These are phyloP conservation scores for Epistrophella euchroma DNA, from an alignment of 2,888 invertebrate genomes.

Conservation along the genomic window DNA sequence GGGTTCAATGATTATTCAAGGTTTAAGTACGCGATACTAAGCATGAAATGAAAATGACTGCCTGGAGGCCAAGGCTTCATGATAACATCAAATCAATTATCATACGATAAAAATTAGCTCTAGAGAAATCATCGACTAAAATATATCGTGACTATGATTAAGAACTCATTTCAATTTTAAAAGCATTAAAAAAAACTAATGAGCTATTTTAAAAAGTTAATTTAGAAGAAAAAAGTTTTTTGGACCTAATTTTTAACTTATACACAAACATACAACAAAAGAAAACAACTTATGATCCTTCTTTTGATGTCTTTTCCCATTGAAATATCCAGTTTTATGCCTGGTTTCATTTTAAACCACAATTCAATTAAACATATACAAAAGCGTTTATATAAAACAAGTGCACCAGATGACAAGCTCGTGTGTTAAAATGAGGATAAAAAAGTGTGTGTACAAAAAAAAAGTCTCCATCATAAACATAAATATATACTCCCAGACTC, in stretches of 20 bases:
- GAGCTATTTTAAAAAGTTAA: background rate
- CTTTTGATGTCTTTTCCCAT: slow-evolving; percentile 1
- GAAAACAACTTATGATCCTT: slow-evolving; percentile 16
- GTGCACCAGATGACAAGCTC: background rate
- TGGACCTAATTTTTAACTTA: background rate
- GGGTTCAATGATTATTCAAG: too few relatives aligned
- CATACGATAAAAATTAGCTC: too few relatives aligned
- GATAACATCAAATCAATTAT: too few relatives aligned
- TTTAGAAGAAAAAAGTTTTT: background rate
- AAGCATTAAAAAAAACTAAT: background rate
- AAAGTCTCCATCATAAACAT: background rate
- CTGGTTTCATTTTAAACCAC: background rate
- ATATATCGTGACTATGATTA: too few relatives aligned
- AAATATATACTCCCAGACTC: background rate
- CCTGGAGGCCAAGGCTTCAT: too few relatives aligned
- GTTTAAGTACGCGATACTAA: too few relatives aligned
- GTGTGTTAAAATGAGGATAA: background rate
- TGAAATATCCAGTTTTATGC: background rate
- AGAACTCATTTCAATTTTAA: background rate
- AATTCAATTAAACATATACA: slow-evolving; percentile 16
- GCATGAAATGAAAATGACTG: too few relatives aligned
- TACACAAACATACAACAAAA: background rate
- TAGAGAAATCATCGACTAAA: too few relatives aligned
- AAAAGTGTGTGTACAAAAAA: background rate
- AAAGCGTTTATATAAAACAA: background rate